A percentile compares a stretch with the other conserved stretches of the same genome.
Evolutionary conservation across 2,113 vertebrate genomes (phyloP).

Genomic region (Plotosus lineatus): DNA sequence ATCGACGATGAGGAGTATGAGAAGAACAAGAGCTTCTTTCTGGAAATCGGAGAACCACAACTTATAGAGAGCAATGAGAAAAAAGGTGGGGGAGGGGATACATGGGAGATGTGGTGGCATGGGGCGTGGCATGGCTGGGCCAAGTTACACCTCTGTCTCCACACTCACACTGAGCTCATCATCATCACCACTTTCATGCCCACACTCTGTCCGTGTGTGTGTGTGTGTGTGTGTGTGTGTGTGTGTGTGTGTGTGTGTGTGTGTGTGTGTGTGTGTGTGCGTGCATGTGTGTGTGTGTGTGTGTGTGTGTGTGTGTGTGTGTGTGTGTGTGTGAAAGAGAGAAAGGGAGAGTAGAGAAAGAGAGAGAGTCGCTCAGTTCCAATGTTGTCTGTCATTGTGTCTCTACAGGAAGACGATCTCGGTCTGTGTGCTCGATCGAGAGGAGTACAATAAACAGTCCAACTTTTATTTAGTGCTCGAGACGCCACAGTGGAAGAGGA

Average conservation of each 20-base stretch:
- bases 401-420: constrained; percentile 98
- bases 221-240: constrained; percentile 37
- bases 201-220: neutral
- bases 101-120: constrained; percentile 58
- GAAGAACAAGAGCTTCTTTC: constrained; percentile 99
- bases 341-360: no score
- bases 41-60: constrained; percentile 95
- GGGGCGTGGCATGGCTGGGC: constrained; percentile 68
- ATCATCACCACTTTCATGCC: neutral
- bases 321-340: constrained; percentile 62
- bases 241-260: neutral
- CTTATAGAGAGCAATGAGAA: constrained; percentile 96
- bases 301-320: constrained; percentile 56
- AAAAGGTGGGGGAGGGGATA: constrained; percentile 90
- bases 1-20: constrained; percentile 99
- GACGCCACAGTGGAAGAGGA: constrained; percentile 90
- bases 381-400: constrained; percentile 85
- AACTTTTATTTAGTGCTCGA: constrained; percentile 96
- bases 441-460: constrained; percentile 99
- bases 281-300: constrained; percentile 45
- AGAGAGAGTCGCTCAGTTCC: constrained; percentile 69
- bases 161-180: neutral
- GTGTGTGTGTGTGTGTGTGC: constrained; percentile 33
- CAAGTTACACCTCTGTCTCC: constrained; percentile 43
- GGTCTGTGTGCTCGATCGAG: constrained; percentile 96